Base-by-base conservation (phyloP, 2,888 invertebrate genomes). In the Dolomedes plantarius region DNA sequence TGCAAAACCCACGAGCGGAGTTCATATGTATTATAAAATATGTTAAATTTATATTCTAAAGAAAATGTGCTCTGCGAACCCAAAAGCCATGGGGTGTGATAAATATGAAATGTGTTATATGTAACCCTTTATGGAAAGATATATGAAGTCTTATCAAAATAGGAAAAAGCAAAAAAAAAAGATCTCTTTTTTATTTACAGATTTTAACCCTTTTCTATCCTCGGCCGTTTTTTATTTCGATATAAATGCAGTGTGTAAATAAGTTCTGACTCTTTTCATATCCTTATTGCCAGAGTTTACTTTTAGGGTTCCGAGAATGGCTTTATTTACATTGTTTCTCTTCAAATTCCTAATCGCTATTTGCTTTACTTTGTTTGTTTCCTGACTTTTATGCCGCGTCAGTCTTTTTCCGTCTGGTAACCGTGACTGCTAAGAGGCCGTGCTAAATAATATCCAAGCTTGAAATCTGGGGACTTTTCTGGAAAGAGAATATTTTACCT, bases 311-410 rank as follows among this genome's bases (percentile, higher is more conserved):
- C 56, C 23, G n/a, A 19, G 23, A 56, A 23, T 56, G 41, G 56
- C 56, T 56, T 56, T 56, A 56, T 56, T 56, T 56, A 56, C 56
- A 56, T 56, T 56, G 56, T 32, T 68, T 68, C 50, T 46, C 50
- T 68, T 50, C 32, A 68, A 77, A 50, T 76, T 77, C 68, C 50
- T 46, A 32, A 36, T 46, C 68, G 32, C 31, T 77, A 68, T 77
- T 77, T 77, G 68, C 76, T 46, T 77, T 75, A 46, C 16, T 39
- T 41, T 39, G 31, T 39, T 75, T 65, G 39, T 39, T 75, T 75
- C 65, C 75, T 23, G 56, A 56, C 56, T 56, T 56, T 56, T 56
- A 23, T 56, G 23, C 56, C n/a, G 56, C 23, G 56, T 16, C 19
- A 23, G 56, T 56, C 56, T 56, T 56, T 46, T 56, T 23, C 56